Evolutionary conservation across 2,113 vertebrate genomes (phyloP).

Genomic region (Eretmochelys imbricata): DNA sequence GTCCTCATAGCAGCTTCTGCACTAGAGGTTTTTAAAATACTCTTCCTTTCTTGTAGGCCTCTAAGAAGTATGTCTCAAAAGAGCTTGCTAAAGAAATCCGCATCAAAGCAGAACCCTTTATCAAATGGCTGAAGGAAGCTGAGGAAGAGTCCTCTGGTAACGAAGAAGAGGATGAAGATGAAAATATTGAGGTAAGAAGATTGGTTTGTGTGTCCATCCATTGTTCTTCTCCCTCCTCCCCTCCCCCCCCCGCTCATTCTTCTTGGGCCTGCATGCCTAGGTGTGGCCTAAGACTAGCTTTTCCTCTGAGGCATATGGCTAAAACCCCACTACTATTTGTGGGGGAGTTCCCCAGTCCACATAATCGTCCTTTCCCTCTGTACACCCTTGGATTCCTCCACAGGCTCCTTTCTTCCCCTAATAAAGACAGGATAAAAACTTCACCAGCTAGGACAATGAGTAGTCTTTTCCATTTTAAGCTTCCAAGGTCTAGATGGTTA

Average conservation of each 20-base stretch:
- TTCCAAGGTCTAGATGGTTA: too few relatives aligned
- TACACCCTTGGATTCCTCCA: not conserved
- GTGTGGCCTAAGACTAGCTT: not conserved
- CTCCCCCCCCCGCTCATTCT: too few relatives aligned
- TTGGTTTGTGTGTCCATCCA: not conserved
- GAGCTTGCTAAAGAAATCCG: conserved; percentile 99
- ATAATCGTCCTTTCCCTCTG: not conserved
- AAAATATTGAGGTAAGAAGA: conserved; percentile 91
- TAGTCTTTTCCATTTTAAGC: too few relatives aligned
- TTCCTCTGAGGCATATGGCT: too few relatives aligned
- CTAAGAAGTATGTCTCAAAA: conserved; percentile 98
- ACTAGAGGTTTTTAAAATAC: not conserved
- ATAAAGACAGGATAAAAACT: too few relatives aligned
- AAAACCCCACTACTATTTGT: too few relatives aligned
- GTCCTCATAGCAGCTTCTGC: rapidly evolving
- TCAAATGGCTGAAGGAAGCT: conserved; percentile 98
- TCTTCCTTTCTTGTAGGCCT: conserved; percentile 81
- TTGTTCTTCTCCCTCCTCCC: too few relatives aligned
- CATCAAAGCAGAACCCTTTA: conserved; percentile 94
- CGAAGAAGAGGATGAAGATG: conserved; percentile 90
- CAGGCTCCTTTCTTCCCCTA: too few relatives aligned
- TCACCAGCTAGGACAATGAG: too few relatives aligned
- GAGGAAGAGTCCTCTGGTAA: conserved; percentile 97
- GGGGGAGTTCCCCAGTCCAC: too few relatives aligned
- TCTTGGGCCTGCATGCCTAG: not conserved